Evolutionary conservation across 2,113 vertebrate genomes (phyloP), one percentile per base, ranked within the genome.

Genomic region (Porphyrio hochstetteri): DNA sequence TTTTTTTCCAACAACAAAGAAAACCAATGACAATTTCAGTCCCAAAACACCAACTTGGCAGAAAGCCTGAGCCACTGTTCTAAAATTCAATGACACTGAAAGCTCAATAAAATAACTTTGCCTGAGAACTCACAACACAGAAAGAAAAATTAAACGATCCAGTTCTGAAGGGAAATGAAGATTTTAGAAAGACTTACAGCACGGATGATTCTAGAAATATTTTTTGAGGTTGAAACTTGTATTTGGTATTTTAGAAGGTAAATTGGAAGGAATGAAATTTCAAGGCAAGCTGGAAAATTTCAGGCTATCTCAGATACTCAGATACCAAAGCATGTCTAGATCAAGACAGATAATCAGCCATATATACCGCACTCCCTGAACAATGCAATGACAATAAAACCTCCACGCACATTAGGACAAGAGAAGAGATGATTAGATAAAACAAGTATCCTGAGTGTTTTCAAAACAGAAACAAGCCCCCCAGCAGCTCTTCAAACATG

Each of bases 401-500:
- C 61, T 29, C 29, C 38, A 35, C 50, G 92, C 31, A 75, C 11
- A 76, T 69, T n/a, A 91, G 52, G 57, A 24, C 72, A 84, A 88
- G 38, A 85, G 78, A 95, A 90, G 48, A 65, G 63, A 92, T 61
- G 35, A 94, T 91, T 84, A 92, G 74, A 92, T 87, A 52, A 96
- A 85, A 44, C n/a, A 85, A 86, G 78, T 86, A 91, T 88, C 85
- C 42, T 8, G 25, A 90, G 59, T 86, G 92, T 90, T 94, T 96
- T 95, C 95, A 70, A 35, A 79, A 94, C 46, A 91, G 35, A 61
- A 96, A 67, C 44, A 92, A 78, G 10, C 44, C 50, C 63, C 82
- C 29, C 35, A 53, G 65, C 29, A 97, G 90, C 55, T 91, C 74
- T 95, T 97, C 84, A 92, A 90, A 97, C 24, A 88, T 50, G 78